phyloP scores from a whole-genome alignment of 2,888 invertebrate species.

The Scaptomyza cyrtandrae region DNA sequence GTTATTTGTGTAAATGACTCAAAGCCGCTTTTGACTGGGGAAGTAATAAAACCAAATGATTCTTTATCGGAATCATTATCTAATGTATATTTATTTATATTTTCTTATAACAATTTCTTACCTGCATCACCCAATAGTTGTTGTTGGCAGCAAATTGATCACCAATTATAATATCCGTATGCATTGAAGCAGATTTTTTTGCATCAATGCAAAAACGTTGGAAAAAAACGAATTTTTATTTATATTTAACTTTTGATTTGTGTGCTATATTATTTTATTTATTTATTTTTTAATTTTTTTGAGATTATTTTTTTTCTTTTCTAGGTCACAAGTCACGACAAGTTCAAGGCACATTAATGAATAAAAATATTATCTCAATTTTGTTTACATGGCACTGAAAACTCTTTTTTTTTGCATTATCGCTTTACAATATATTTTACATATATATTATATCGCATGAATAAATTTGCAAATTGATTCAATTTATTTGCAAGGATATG shows the following conservation, averaged over 20 bases:
- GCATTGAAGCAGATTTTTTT: slow-evolving; percentile 83
- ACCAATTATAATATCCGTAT: slow-evolving; percentile 85
- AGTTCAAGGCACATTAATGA: slow-evolving; percentile 72
- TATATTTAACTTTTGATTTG: slow-evolving; percentile 7
- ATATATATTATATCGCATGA: slow-evolving; percentile 19
- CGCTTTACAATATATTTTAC: slow-evolving; percentile 19
- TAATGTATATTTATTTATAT: neutral
- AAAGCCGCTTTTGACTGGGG: neutral
- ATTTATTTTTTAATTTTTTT: neutral
- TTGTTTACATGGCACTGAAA: slow-evolving; percentile 63
- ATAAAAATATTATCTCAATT: slow-evolving; percentile 24
- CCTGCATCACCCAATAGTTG: slow-evolving; percentile 85
- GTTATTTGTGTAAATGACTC: slow-evolving; percentile 15
- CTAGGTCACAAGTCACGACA: slow-evolving; percentile 61
- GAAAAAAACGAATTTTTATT: slow-evolving; percentile 17
- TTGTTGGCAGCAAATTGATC: slow-evolving; percentile 85
- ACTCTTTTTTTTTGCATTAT: slow-evolving; percentile 17
- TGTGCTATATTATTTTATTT: neutral
- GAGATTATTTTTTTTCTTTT: slow-evolving; percentile 5
- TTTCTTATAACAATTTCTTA: slow-evolving; percentile 56
- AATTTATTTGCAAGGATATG: slow-evolving; percentile 69
- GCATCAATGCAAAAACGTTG: slow-evolving; percentile 49
- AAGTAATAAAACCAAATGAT: slow-evolving; percentile 21
- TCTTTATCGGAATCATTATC: neutral
- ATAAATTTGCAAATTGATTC: slow-evolving; percentile 39